Percentiles rank a stretch among this genome's conserved stretches.
Evolutionary conservation across 2,797 vertebrate genomes (phyloP).

Genomic region (Urocyon cinereoargenteus): DNA sequence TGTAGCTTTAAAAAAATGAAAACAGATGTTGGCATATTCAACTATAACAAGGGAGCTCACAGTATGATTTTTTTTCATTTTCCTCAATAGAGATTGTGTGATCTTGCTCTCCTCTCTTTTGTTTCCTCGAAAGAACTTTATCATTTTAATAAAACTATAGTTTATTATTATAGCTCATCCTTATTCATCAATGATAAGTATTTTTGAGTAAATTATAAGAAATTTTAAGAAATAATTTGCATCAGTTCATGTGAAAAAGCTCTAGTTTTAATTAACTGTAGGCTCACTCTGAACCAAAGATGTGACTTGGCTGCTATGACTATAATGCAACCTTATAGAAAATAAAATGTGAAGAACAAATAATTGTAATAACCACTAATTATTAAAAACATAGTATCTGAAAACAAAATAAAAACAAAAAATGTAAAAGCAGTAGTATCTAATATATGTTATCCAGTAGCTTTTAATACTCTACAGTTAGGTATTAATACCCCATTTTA

Average conservation of each 20-base stretch:
- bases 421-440: neutral
- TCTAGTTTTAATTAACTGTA: neutral
- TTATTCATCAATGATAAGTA: neutral
- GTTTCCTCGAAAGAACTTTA: neutral
- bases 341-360: neutral
- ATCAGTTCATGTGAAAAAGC: neutral
- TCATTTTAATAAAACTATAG: conserved; percentile 25
- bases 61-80: neutral
- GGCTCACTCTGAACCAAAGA: neutral
- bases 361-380: neutral
- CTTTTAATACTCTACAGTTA: neutral
- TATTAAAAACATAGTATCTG: neutral
- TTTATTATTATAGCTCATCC: neutral
- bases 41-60: neutral
- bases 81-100: neutral
- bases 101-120: neutral
- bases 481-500: neutral
- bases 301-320: neutral
- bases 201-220: conserved; percentile 2
- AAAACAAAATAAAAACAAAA: too few relatives aligned
- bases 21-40: neutral
- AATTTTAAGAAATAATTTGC: neutral
- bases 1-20: neutral
- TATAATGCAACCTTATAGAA: neutral
- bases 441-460: neutral